Evolutionary conservation across 2,797 vertebrate genomes (phyloP).

Genomic region (Toxotes lorentzi): DNA sequence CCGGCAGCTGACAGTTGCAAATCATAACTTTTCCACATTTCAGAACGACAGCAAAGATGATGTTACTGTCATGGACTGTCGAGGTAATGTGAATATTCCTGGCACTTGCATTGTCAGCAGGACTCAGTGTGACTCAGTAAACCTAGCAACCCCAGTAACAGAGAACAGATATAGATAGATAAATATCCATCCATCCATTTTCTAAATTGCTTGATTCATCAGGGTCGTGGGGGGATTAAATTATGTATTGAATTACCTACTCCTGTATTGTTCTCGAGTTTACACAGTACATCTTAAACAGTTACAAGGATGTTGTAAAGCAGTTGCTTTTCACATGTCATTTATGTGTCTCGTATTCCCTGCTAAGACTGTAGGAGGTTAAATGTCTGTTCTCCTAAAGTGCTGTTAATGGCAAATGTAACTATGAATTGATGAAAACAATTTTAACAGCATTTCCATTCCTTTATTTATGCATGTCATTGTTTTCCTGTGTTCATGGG

Average conservation of each 20-base stretch:
- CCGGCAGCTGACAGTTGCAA: not conserved
- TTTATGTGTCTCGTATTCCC: not conserved
- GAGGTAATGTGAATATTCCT: not conserved
- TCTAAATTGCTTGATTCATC: too few relatives aligned
- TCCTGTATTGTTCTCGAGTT: not conserved
- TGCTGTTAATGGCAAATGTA: not conserved
- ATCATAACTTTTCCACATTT: not conserved
- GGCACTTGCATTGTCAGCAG: not conserved
- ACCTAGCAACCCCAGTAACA: too few relatives aligned
- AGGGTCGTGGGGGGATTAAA: too few relatives aligned
- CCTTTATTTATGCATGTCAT: constrained; percentile 16
- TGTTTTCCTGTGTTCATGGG: not conserved
- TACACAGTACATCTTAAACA: not conserved
- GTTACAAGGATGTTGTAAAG: not conserved
- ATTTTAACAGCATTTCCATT: not conserved
- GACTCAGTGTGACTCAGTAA: not conserved
- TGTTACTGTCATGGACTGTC: too few relatives aligned
- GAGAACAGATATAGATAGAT: not conserved
- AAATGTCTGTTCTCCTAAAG: not conserved
- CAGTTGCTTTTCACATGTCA: not conserved
- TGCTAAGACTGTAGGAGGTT: not conserved
- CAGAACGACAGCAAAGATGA: not conserved
- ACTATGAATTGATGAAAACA: not conserved
- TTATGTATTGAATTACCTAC: not conserved
- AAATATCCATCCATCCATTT: too few relatives aligned